Evolutionary conservation across 1,140 invertebrate species (phyloP).

Genomic region (Trichogramma pretiosum): DNA sequence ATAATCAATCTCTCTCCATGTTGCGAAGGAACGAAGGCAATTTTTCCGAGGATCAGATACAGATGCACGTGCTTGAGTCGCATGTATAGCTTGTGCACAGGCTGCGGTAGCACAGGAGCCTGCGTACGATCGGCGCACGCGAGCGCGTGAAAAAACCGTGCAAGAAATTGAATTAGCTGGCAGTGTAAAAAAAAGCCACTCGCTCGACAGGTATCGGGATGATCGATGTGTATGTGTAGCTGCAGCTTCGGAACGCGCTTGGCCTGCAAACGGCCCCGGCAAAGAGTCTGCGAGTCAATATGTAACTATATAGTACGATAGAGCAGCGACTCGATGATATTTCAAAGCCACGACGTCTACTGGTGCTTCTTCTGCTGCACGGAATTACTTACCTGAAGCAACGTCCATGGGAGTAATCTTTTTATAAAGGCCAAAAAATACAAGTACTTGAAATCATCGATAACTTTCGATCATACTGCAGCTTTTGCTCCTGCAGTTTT

Average conservation of each 20-base stretch:
- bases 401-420: too few relatives aligned
- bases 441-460: slow-evolving; percentile 4
- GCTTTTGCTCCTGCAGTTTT: too few relatives aligned
- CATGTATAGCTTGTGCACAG: neutral
- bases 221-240: slow-evolving; percentile 16
- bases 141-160: neutral
- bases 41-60: too few relatives aligned
- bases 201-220: slow-evolving; percentile 8
- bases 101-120: neutral
- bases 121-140: neutral
- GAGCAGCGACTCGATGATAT: slow-evolving; percentile 8
- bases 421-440: slow-evolving; percentile 15
- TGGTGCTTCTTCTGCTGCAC: too few relatives aligned
- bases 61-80: neutral
- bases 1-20: too few relatives aligned
- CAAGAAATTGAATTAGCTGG: slow-evolving; percentile 14
- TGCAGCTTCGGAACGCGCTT: too few relatives aligned
- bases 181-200: too few relatives aligned
- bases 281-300: too few relatives aligned
- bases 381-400: too few relatives aligned
- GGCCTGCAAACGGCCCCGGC: neutral
- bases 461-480: too few relatives aligned
- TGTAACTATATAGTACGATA: too few relatives aligned
- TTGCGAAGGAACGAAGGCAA: too few relatives aligned
- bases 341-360: slow-evolving; percentile 10